Conservation (phyloP, 2,888 invertebrate genomes). For the Listrodromus nycthemerus region DNA sequence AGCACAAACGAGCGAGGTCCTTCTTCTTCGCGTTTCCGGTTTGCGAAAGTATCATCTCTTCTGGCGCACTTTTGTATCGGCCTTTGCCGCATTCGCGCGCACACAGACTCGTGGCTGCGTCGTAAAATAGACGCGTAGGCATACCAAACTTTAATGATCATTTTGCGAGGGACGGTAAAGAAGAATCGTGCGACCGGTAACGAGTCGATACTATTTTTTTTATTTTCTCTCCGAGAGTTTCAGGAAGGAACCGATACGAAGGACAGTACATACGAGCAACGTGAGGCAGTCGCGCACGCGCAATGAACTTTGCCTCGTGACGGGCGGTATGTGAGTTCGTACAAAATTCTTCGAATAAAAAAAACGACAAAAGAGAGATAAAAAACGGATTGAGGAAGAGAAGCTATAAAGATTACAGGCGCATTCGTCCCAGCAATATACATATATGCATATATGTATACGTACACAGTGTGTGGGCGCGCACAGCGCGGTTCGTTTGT, state of each 20-base stretch:
- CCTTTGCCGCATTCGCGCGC: neutral
- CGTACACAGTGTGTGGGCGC: constrained; percentile 27
- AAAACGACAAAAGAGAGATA: constrained; percentile 11
- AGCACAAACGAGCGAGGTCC: constrained; percentile 29
- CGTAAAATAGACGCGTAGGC: constrained; percentile 34
- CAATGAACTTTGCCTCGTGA: constrained; percentile 51
- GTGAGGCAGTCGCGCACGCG: neutral
- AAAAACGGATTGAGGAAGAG: constrained; percentile 40
- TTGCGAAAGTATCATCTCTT: constrained; percentile 36
- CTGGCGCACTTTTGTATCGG: constrained; percentile 6
- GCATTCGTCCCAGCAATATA: constrained; percentile 14
- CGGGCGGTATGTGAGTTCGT: constrained; percentile 24
- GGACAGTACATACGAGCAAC: neutral
- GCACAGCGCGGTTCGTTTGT: constrained; percentile 25
- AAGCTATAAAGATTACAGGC: constrained; percentile 43
- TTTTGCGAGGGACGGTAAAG: constrained; percentile 15
- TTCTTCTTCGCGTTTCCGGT: constrained; percentile 32
- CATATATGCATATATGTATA: neutral
- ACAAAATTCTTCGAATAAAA: constrained; percentile 30
- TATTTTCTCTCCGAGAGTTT: neutral
- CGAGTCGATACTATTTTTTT: neutral
- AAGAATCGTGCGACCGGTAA: constrained; percentile 7
- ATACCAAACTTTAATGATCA: constrained; percentile 21
- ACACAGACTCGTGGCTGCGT: neutral
- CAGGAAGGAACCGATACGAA: neutral